Evolutionary conservation across 2,113 vertebrate genomes (phyloP), one percentile per base, ranked within the genome.

Genomic region (Microtus richardsoni): DNA sequence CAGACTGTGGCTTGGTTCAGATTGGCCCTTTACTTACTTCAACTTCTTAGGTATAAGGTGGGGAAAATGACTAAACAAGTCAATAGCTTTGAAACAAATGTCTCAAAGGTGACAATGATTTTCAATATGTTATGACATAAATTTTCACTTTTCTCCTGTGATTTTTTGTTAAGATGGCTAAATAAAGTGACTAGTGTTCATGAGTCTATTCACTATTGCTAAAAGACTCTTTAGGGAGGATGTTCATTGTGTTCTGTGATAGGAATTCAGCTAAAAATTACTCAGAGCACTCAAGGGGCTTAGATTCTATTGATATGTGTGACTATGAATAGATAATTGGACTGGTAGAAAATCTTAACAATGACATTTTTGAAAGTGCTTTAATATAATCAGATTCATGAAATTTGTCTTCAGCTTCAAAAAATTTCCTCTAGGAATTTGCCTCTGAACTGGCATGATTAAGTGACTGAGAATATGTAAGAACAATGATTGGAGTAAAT

Each of bases 281-380:
- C 79, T 60, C 58, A 89, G 84, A 95, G 47, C 5, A 79, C 64
- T 91, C 52, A 19, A 52, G 28, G 41, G 36, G 17, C 1, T 54
- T 64, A 80, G 89, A 85, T 60, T 82, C 24, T 19, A 85, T 21
- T 60, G 30, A 70, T 41, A 71, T 47, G 6, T 77, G 41, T 9
- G 93, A 96, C 91, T 80, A 39, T 26, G 91, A 73, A 85, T 33
- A 91, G 26, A 30, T 62, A 49, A 88, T 9, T 93, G 16, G 19
- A 96, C 33, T 49, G 26, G 41, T n/a, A 82, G 68, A 89, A 77
- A 91, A 64, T 52, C 13, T 82, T 89, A 92, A 86, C 5, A 85
- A 11, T 26, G 33, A 36, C 39, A 30, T 74, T 47, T 21, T 91
- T 44, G 0, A 95, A 85, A 91, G 10, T 82, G 5, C 12, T 66